Evolutionary conservation across 2,113 vertebrate genomes (phyloP), one percentile per base, ranked within the genome.

Genomic region (Leptodactylus fuscus): DNA sequence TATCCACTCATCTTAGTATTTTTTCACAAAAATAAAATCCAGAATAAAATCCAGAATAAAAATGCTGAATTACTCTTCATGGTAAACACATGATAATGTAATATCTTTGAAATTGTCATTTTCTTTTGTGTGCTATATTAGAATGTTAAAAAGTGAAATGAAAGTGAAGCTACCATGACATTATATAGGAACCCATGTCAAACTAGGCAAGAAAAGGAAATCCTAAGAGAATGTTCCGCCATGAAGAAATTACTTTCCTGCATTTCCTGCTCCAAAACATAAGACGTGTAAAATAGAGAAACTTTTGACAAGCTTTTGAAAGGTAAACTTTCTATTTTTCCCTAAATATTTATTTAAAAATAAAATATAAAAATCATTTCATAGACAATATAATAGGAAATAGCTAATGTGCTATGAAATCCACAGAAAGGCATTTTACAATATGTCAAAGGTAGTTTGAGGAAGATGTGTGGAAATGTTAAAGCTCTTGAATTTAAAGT

Each of bases 231-330:
- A 65, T 38, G 65, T 36, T 53, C 49, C 55, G n/a, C 49, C 65
- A 82, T 38, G 48, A 41, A 22, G 22, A 82, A 73, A 73, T 73
- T 58, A 18, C 49, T 41, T 82, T 29, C 29, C 44, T 38, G 9
- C 16, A 51, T 53, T 36, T 58, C 55, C 48, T 49, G 22, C 58
- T 82, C 12, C 67, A 34, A 46, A 1, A 65, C 15, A 81, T 36
- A 55, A 41, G 46, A 32, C n/a, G 8, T 38, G 16, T 41, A 60
- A 65, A 81, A 29, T 24, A 22, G 38, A 51, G 16, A 65, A 44
- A 70, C 41, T 82, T 70, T 82, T 73, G 32, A 58, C 34, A 82
- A 55, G 81, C 32, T 38, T 55, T 82, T 27, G 20, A 27, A 20
- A 53, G 71, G 46, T 41, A 55, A 71, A 73, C 46, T 71, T 82